Base-by-base conservation (phyloP, 2,888 invertebrate species). In the Leptopterna dolabrata region DNA sequence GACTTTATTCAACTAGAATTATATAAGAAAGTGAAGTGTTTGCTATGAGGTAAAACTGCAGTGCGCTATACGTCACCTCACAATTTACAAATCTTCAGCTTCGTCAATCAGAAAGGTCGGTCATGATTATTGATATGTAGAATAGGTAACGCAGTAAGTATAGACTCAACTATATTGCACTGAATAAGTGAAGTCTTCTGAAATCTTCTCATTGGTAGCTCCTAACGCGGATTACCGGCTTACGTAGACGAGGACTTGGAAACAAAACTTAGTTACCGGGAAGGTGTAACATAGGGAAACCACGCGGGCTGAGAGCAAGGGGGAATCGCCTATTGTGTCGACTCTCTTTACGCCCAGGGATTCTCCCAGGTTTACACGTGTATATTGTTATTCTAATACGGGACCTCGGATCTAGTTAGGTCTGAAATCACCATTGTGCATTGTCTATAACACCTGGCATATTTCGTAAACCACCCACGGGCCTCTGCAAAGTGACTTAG, bases 321-420 rank as follows among this genome's bases (percentile, higher is more conserved):
- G 63, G 63, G 63, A 63, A 63, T 19, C 24, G 63, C 63, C 63
- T 24, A 63, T 63, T 63, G 63, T 63, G 24, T 24, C 24, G 63
- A 63, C 63, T 55, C 63, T 63, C 63, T 63, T 19, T 63, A 24
- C 63, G 63, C 63, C 9, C 24, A 11, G 63, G 27, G 63, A 63
- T 63, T 27, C 63, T 63, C 13, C 63, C 24, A 63, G 63, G 47
- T 24, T 51, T 81, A 81, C 81, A 81, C 81, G 81, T 81, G 81
- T 81, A 81, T 51, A 81, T 81, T 81, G 81, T 81, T 81, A 81
- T 81, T 81, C 81, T 81, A 81, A 81, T 81, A 47, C 73, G 19
- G 63, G 30, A 29, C 27, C 80, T 81, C 81, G 51, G 81, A 55
- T 81, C 81, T 81, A 51, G 47, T 51, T 78, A 78, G 43, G 78